Percentiles rank a stretch among this genome's conserved stretches.
Evolutionary conservation across 2,113 vertebrate genomes (phyloP).

Genomic region (Lepus europaeus): DNA sequence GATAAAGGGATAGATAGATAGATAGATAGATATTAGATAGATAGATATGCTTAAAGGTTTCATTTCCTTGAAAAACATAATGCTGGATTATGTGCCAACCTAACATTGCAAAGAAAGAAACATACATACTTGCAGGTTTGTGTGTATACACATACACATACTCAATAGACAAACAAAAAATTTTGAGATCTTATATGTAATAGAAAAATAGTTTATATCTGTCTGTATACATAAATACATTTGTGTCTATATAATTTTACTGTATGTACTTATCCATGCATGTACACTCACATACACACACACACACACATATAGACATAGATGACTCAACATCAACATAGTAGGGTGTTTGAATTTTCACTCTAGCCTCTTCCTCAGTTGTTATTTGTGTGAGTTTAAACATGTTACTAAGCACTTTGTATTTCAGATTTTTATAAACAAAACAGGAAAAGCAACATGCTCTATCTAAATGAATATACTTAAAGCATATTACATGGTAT

Average conservation of each 20-base stretch:
- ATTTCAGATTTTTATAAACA: too few species aligned
- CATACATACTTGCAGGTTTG: neutral
- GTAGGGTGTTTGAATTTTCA: too few species aligned
- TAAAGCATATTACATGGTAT: neutral
- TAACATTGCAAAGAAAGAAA: neutral
- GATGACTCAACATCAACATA: too few species aligned
- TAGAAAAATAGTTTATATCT: neutral
- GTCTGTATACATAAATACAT: neutral
- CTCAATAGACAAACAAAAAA: neutral
- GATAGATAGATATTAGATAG: too few species aligned
- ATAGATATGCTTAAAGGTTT: too few species aligned
- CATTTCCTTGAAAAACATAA: too few species aligned
- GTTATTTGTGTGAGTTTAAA: neutral
- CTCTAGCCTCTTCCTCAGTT: too few species aligned
- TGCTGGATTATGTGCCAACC: neutral
- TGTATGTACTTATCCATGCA: neutral
- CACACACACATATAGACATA: too few species aligned
- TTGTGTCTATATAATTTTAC: neutral
- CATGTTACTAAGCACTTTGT: neutral
- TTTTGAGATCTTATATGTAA: neutral
- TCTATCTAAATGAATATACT: neutral
- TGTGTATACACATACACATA: neutral
- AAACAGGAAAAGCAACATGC: too few species aligned
- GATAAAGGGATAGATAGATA: too few species aligned
- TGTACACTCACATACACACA: too few species aligned